Conservation (phyloP, 2,797 vertebrate species). For the Poeciliopsis paucimaculata region DNA sequence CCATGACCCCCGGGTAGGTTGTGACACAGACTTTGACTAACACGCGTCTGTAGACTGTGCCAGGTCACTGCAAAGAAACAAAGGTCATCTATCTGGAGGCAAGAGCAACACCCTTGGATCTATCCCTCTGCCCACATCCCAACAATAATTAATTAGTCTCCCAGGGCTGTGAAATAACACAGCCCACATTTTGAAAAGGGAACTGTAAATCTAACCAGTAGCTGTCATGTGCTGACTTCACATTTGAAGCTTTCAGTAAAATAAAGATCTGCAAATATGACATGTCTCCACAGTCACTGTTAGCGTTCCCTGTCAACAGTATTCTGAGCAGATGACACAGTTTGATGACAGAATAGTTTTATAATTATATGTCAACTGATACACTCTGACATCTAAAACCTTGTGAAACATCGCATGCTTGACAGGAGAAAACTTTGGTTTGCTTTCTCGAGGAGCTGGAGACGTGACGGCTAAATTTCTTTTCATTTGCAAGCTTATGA, state of each 20-base stretch:
- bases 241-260: conserved; percentile 4
- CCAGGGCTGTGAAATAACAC: conserved; percentile 14
- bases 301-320: conserved; percentile 10
- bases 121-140: conserved; percentile 24
- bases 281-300: conserved; percentile 8
- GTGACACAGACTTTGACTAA: conserved; percentile 38
- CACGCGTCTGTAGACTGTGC: conserved; percentile 21
- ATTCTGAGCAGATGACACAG: conserved; percentile 15
- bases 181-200: conserved; percentile 8
- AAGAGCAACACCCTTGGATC: conserved; percentile 28
- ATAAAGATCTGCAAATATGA: conserved; percentile 19
- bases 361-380: conserved; percentile 20
- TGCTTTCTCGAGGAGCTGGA: conserved; percentile 11
- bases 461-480: conserved; percentile 18
- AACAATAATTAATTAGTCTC: conserved; percentile 19
- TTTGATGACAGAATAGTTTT: conserved; percentile 31
- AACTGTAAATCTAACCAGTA: background rate
- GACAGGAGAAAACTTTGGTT: conserved; percentile 26
- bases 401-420: conserved; percentile 19
- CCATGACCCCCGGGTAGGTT: conserved; percentile 21
- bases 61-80: conserved; percentile 39
- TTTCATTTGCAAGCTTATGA: conserved; percentile 22
- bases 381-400: background rate
- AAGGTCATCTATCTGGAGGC: conserved; percentile 45
- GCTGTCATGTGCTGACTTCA: conserved; percentile 12